Percentiles rank a stretch among this genome's conserved stretches.
Evolutionary conservation across 2,888 invertebrate species (phyloP).

Genomic region (Tricholauxania praeusta): DNA sequence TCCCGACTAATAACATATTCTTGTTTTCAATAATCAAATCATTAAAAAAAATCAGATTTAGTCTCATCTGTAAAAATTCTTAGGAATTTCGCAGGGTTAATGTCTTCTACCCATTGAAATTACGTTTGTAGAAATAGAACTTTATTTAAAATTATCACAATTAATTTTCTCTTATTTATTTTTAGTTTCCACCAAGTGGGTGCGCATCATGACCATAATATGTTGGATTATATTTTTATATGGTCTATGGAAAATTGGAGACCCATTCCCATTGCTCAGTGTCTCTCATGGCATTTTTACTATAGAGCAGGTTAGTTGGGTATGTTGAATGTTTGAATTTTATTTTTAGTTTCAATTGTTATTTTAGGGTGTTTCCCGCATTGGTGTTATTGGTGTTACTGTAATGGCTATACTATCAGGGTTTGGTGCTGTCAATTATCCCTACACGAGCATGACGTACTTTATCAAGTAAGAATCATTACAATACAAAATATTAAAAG

Average conservation of each 20-base stretch:
- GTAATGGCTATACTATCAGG: constrained; percentile 99
- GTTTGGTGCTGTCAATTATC: constrained; percentile 99
- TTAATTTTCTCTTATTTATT: neutral
- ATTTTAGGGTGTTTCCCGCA: constrained; percentile 89
- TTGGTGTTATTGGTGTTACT: constrained; percentile 98
- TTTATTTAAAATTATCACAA: too few species aligned
- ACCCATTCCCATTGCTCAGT: constrained; percentile 97
- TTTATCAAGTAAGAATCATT: constrained; percentile 82
- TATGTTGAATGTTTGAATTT: constrained; percentile 29
- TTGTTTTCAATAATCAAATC: too few species aligned
- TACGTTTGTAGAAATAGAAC: too few species aligned
- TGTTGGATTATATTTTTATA: constrained; percentile 94
- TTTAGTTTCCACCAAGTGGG: constrained; percentile 80
- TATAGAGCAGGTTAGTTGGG: constrained; percentile 58
- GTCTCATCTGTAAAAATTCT: too few species aligned
- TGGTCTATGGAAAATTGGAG: constrained; percentile 99
- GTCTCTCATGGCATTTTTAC: constrained; percentile 91
- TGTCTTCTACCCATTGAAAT: too few species aligned
- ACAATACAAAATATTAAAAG: neutral
- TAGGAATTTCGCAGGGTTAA: too few species aligned
- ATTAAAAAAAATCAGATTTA: too few species aligned
- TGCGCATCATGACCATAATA: constrained; percentile 82
- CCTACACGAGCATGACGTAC: constrained; percentile 98
- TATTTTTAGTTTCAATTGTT: neutral
- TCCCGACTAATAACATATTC: too few species aligned